These are phyloP conservation scores for Allobates femoralis DNA, from an alignment of 2,797 vertebrate species.

Conservation along the genomic window DNA sequence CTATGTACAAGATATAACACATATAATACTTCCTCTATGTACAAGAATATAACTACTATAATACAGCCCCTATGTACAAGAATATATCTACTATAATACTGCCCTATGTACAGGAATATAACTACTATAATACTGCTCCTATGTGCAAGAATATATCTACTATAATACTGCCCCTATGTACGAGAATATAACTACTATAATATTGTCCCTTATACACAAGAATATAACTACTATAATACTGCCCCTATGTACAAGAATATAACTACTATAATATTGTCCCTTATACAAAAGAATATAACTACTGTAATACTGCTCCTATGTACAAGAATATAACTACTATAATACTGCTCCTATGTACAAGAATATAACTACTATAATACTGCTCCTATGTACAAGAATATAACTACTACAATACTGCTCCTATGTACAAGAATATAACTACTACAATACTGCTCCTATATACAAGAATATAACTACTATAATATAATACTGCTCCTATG, in stretches of 20 bases:
- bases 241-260: neutral
- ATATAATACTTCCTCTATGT: neutral
- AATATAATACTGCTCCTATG: neutral
- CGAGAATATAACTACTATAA: constrained; percentile 13
- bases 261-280: constrained; percentile 1
- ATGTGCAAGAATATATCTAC: neutral
- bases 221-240: constrained; percentile 15
- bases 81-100: no score
- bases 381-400: constrained; percentile 4
- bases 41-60: constrained; percentile 13
- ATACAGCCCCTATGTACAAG: no score
- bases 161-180: neutral
- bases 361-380: neutral
- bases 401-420: constrained; percentile 9
- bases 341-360: neutral
- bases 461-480: no score
- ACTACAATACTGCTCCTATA: neutral
- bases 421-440: constrained; percentile 5
- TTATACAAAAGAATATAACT: no score
- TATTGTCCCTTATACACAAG: neutral
- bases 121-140: neutral
- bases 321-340: no score
- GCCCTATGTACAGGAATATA: no score
- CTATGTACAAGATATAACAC: constrained; percentile 11
- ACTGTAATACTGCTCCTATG: no score